These are phyloP conservation scores for Erebia aethiops DNA, from an alignment of 2,888 invertebrate genomes.

Conservation along the genomic window DNA sequence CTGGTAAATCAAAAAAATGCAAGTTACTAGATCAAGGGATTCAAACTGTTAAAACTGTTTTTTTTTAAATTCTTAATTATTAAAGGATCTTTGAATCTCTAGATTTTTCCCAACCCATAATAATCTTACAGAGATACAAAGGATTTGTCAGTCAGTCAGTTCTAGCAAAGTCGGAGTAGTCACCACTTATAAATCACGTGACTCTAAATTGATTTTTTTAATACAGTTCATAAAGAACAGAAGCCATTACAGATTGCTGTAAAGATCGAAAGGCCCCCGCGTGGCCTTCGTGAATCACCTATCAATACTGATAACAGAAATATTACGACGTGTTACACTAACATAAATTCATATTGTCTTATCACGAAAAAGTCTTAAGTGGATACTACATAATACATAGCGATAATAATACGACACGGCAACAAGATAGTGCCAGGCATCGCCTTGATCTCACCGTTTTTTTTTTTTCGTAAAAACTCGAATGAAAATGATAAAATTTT, in stretches of 20 bases:
- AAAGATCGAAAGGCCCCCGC: slow-evolving; percentile 52
- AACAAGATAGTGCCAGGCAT: slow-evolving; percentile 65
- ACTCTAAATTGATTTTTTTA: too few species aligned
- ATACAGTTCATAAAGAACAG: not conserved
- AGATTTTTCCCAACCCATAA: too few species aligned
- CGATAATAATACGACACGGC: slow-evolving; percentile 61
- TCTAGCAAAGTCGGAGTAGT: too few species aligned
- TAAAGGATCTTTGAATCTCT: too few species aligned
- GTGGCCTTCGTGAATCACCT: slow-evolving; percentile 65
- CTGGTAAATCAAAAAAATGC: too few species aligned
- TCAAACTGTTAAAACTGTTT: too few species aligned
- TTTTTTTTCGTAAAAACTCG: slow-evolving; percentile 26
- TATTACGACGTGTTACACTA: slow-evolving; percentile 75
- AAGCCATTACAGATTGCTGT: slow-evolving; percentile 12
- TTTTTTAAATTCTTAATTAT: too few species aligned
- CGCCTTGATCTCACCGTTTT: slow-evolving; percentile 35
- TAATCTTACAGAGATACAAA: too few species aligned
- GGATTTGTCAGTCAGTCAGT: too few species aligned
- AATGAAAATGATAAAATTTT: slow-evolving; percentile 30
- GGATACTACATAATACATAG: slow-evolving; percentile 44
- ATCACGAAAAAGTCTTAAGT: slow-evolving; percentile 67
- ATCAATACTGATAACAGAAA: slow-evolving; percentile 74
- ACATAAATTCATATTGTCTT: slow-evolving; percentile 80
- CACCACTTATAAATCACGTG: not conserved
- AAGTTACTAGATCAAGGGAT: too few species aligned